phyloP scores from a whole-genome alignment of 2,113 vertebrate genomes.

The Origma solitaria region DNA sequence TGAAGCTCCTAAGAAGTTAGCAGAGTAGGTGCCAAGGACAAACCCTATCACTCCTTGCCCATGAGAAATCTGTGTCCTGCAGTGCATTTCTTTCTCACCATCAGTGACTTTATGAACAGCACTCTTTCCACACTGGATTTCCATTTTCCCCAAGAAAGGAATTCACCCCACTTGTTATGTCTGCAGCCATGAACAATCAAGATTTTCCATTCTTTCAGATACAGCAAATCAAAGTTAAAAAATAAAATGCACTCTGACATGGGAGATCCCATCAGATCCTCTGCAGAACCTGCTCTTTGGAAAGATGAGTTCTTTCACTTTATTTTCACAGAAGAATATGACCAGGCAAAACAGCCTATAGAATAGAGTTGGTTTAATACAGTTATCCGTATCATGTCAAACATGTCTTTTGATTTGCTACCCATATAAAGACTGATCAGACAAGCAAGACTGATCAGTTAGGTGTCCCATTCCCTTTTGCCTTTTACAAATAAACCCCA shows the following conservation, averaged over 20 bases:
- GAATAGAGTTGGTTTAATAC: neutral
- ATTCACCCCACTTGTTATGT: neutral
- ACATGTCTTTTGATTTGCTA: neutral
- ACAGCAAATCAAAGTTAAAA: neutral
- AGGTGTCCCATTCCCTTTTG: neutral
- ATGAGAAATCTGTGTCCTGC: neutral
- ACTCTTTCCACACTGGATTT: neutral
- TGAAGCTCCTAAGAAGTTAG: neutral
- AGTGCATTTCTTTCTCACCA: neutral
- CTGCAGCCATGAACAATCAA: neutral
- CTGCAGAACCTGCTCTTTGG: neutral
- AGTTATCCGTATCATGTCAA: neutral
- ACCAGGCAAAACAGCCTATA: neutral
- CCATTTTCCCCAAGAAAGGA: neutral
- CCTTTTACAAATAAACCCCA: neutral
- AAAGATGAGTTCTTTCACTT: neutral
- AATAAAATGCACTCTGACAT: neutral
- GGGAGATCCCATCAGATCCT: neutral
- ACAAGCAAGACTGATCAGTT: neutral
- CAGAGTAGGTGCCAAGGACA: neutral
- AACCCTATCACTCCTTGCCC: neutral
- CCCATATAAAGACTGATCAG: neutral
- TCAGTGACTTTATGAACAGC: neutral
- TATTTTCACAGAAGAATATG: neutral
- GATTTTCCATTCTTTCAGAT: neutral